phyloP scores from a whole-genome alignment of 2,113 vertebrate genomes.

The Hystrix cristata region DNA sequence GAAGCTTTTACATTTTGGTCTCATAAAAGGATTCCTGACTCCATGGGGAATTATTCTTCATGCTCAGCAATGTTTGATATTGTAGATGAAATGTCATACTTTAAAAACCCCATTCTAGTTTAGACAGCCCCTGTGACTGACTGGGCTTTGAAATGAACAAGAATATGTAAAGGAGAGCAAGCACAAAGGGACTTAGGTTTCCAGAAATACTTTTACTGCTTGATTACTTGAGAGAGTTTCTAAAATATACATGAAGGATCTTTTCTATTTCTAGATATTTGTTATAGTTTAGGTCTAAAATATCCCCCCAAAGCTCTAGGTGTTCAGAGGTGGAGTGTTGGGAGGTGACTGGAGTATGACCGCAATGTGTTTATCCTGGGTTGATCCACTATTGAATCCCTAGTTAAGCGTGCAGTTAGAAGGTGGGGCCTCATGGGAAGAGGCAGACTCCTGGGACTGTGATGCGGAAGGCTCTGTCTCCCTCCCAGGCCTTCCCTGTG shows the following conservation, averaged over 20 bases:
- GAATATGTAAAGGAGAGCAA: slow-evolving; percentile 17
- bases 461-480: not conserved
- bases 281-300: not conserved
- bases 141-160: slow-evolving; percentile 59
- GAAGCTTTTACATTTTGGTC: slow-evolving; percentile 69
- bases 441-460: not conserved
- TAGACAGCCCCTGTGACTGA: slow-evolving; percentile 2
- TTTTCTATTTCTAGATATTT: not conserved
- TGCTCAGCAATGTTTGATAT: slow-evolving; percentile 72
- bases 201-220: not conserved
- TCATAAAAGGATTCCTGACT: slow-evolving; percentile 54
- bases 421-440: not conserved
- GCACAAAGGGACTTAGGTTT: not conserved
- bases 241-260: not conserved
- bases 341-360: not conserved
- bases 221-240: slow-evolving; percentile 4
- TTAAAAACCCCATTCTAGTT: slow-evolving; percentile 56
- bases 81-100: slow-evolving; percentile 70
- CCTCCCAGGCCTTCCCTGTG: rapidly evolving
- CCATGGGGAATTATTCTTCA: slow-evolving; percentile 60
- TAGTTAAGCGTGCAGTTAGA: not conserved
- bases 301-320: not conserved
- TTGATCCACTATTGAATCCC: not conserved
- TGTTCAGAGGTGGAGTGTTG: not conserved
- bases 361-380: not conserved